Evolutionary conservation across 2,797 vertebrate species (phyloP), one percentile per base, ranked within the genome.

Genomic region (Megalops cyprinoides): DNA sequence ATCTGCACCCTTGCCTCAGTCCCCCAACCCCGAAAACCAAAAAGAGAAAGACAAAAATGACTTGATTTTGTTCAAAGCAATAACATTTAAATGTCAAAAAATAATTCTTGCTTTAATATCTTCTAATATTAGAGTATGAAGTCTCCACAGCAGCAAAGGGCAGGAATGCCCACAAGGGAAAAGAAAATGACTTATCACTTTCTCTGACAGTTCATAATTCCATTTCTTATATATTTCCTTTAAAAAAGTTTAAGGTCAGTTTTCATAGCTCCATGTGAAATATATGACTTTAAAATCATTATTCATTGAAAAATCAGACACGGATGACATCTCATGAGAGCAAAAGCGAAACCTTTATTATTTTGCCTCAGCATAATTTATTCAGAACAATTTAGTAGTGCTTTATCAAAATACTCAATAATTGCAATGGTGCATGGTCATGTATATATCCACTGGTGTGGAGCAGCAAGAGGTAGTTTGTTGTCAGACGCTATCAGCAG

Each of bases 81-180:
- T 93, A 93, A 92, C 90, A 92, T 94, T 92, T 93, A 92, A 94
- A 93, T 94, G 93, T 93, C 92, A 94, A 89, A 91, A 91, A 93
- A 92, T 91, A 89, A 92, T 91, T 90, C 88, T 89, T 85, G 88
- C 85, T 87, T 92, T 92, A 91, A 92, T 91, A 91, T 92, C 91
- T 93, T 91, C 90, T 92, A 92, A 93, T 93, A 94, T 93, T 92
- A 91, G 88, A 91, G 87, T 34, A 79, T 51, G 77, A 79, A 74
- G 73, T 84, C 60, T 77, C 82, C 79, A 77, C 83, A 81, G 74
- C 82, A 85, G 90, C 83, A 93, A 94, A 94, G 91, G 92, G 89
- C 92, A 90, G 74, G 75, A 86, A 90, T 90, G 90, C 86, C 92
- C 91, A 87, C 5, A 82, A 90, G 92, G 90, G 85, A 48, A 84